Conservation (phyloP, 1,140 invertebrate species). For the Brevipalpus yothersi region DNA sequence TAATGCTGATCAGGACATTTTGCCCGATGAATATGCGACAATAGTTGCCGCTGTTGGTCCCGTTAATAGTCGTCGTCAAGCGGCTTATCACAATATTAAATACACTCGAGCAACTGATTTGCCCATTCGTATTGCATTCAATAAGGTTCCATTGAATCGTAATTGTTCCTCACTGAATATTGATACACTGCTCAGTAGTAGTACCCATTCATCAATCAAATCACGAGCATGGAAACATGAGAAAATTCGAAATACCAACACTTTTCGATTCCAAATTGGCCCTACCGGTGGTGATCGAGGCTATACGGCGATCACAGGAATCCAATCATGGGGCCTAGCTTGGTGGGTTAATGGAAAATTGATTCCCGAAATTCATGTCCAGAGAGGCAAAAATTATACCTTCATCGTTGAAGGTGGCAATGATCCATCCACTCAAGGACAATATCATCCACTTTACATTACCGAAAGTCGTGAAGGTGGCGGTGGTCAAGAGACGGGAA, state of each 20-base stretch:
- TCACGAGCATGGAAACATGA: slow-evolving; percentile 3
- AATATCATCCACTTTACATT: slow-evolving; percentile 86
- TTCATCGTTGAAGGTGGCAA: slow-evolving; percentile 70
- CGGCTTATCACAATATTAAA: slow-evolving; percentile 37
- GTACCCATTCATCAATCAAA: neutral
- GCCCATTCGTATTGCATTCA: slow-evolving; percentile 3
- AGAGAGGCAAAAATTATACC: slow-evolving; percentile 63
- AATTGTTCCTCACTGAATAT: slow-evolving; percentile 2
- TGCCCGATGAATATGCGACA: slow-evolving; percentile 28
- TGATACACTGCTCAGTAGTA: neutral
- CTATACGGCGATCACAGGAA: slow-evolving; percentile 19
- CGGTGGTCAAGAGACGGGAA: slow-evolving; percentile 52
- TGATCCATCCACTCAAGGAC: slow-evolving; percentile 45
- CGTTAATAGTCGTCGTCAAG: slow-evolving; percentile 46
- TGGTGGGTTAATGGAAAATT: slow-evolving; percentile 88
- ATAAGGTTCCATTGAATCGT: neutral
- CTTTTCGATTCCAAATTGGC: slow-evolving; percentile 14
- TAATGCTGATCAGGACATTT: slow-evolving; percentile 23
- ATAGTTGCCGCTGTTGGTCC: slow-evolving; percentile 70
- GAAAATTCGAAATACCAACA: slow-evolving; percentile 7
- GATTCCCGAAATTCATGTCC: slow-evolving; percentile 73
- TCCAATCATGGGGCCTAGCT: slow-evolving; percentile 73
- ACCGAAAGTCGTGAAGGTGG: slow-evolving; percentile 76
- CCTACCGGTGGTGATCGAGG: slow-evolving; percentile 14
- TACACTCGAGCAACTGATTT: neutral